Evolutionary conservation across 1,140 invertebrate genomes (phyloP), one percentile per base, ranked within the genome.

Genomic region (Drusus annulatus): DNA sequence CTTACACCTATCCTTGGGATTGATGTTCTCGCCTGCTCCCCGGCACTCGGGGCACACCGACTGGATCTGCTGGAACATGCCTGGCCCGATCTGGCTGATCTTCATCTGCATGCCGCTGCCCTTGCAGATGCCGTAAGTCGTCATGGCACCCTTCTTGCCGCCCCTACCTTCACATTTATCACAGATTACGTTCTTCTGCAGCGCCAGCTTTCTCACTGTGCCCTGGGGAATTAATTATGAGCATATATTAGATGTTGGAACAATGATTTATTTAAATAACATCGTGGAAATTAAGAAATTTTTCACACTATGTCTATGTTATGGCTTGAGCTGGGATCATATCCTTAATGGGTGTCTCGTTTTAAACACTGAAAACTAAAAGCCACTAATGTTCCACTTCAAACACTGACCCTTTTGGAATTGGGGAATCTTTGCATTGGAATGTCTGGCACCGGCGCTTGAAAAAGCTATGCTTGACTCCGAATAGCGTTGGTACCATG

Each of bases 111-210:
- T 93, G n/a, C 99, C 99, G 65, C 92, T 92, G 36, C 99, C 99
- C 76, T 94, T 91, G 87, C 99, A 99, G 19, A 92, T 93, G 1
- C 91, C 86, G 87, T 99, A 99, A 83, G 94, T 94, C 86, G 97
- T 95, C 16, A 97, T 94, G 58, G 96, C 93, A 73, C 97, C 97
- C 89, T 98, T 98, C 88, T 99, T 99, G 19, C 98, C 98, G 80
- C 98, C 98, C 21, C 91, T 89, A 82, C 95, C 99, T 90, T 98
- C 96, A 90, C 99, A 99, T 90, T 98, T 98, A 85, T 96, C 94
- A 92, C 99, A 99, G 85, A 99, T 98, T 21, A 99, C 95, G 90
- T 97, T 98, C 89, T 99, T 99, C 87, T 98, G 96, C 52, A 99
- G 88, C 31, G 98, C 96, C 81, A 99, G 90, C 90, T 99, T 99